These are phyloP conservation scores for Celastrina argiolus DNA, from an alignment of 2,888 invertebrate genomes.

Conservation along the genomic window DNA sequence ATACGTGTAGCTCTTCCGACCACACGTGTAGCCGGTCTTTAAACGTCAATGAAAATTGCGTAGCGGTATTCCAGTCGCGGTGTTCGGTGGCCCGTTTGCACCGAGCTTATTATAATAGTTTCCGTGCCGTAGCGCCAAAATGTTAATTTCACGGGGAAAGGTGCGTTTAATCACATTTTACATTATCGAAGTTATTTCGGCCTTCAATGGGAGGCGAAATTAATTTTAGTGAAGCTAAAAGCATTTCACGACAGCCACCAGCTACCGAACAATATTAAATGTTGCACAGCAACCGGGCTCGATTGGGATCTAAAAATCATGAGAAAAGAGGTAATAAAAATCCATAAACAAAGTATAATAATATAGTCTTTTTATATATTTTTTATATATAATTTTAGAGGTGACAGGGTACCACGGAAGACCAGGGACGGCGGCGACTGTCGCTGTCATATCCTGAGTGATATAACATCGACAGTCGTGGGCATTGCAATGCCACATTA, in stretches of 20 bases:
- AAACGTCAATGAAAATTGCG: background rate
- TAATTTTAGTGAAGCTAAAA: constrained; percentile 14
- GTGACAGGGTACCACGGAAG: no score
- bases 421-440: no score
- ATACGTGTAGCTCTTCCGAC: background rate
- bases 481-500: no score
- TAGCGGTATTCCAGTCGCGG: background rate
- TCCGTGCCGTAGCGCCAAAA: background rate
- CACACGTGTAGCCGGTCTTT: background rate
- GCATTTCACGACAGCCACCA: constrained; percentile 1
- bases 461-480: no score
- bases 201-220: constrained; percentile 7
- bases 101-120: background rate
- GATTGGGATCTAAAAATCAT: background rate
- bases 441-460: no score
- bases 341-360: no score
- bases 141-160: constrained; percentile 5
- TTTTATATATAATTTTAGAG: no score
- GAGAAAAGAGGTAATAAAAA: no score
- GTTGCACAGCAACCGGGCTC: no score
- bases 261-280: background rate
- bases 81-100: background rate
- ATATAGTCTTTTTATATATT: no score
- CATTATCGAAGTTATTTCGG: constrained; percentile 14
- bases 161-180: constrained; percentile 12